Base-by-base conservation (phyloP, 1,140 invertebrate genomes). In the Thaumatotibia leucotreta region DNA sequence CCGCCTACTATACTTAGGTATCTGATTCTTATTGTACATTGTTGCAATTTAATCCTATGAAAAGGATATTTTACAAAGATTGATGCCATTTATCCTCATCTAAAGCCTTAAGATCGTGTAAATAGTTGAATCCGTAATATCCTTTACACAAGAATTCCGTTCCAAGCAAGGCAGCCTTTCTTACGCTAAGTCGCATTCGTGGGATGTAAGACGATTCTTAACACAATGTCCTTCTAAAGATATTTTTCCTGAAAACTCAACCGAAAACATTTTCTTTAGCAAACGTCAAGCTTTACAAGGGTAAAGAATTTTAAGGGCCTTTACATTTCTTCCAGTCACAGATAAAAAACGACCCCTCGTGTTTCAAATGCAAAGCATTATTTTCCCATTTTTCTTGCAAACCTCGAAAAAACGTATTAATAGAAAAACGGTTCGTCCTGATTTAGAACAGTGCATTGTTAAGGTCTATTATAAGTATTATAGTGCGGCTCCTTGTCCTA, bases 271-370 rank as follows among this genome's bases (percentile, higher is more conserved):
- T 65, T 65, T 65, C 20, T 65, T 65, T 65, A 33, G n/a, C 31
- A 52, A 54, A 65, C 35, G 63, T 65, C 63, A 65, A 49, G 31
- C 17, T 24, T 14, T 45, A 64, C 63, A 65, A 65, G 63, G 63
- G 63, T 65, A 65, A 58, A 54, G 63, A 65, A 65, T 65, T 65
- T 65, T 65, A 65, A 65, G n/a, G 63, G 29, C 27, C 63, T 65
- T 54, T 52, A 22, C 49, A 31, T 65, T 65, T 52, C 63, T 24
- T 17, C 11, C 63, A 65, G 63, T 65, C 49, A 65, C 63, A 23
- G 63, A 65, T 65, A 65, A 65, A 65, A 65, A 58, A 58, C 52
- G 63, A 33, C 32, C 63, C 63, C 63, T 65, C 32, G 63, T 65
- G 24, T 29, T 50, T 22, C 23, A 22, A 33, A 27, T 39, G 29